These are phyloP conservation scores for Philonicus albiceps DNA, from an alignment of 2,888 invertebrate species.

Conservation along the genomic window DNA sequence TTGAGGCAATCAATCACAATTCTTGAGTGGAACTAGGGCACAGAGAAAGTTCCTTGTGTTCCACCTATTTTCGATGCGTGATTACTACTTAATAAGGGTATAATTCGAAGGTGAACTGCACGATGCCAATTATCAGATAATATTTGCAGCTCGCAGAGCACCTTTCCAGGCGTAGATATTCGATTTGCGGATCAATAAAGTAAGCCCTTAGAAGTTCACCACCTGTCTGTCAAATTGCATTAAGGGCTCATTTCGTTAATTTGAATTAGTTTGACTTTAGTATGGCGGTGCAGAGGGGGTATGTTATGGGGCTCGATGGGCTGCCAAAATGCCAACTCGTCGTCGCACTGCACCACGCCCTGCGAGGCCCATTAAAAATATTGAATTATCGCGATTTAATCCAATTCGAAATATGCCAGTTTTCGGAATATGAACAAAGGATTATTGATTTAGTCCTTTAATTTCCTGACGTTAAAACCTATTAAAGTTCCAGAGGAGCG, in stretches of 20 bases:
- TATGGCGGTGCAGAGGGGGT: not conserved
- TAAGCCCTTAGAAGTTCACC: not conserved
- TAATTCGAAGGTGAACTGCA: not conserved
- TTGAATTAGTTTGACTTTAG: not conserved
- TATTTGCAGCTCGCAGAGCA: not conserved
- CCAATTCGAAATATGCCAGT: conserved; percentile 53
- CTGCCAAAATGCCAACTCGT: not conserved
- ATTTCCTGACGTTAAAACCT: conserved; percentile 54
- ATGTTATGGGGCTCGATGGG: not conserved
- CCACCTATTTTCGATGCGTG: not conserved
- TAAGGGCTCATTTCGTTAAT: conserved; percentile 11
- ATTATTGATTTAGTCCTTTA: conserved; percentile 54
- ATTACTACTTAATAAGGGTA: not conserved
- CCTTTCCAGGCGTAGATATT: not conserved
- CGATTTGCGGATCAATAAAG: conserved; percentile 1
- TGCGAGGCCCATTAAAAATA: conserved; percentile 51
- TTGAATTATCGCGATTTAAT: conserved; percentile 54
- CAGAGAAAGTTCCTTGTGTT: not conserved
- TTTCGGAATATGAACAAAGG: conserved; percentile 50
- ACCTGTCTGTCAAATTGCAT: conserved; percentile 12
- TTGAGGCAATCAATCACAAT: not conserved
- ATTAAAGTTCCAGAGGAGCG: conserved; percentile 51
- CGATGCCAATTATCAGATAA: not conserved
- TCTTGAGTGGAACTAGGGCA: not conserved
- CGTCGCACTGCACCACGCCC: conserved; percentile 19